Conservation (phyloP, 2,888 invertebrate species). For the Apamea monoglypha region DNA sequence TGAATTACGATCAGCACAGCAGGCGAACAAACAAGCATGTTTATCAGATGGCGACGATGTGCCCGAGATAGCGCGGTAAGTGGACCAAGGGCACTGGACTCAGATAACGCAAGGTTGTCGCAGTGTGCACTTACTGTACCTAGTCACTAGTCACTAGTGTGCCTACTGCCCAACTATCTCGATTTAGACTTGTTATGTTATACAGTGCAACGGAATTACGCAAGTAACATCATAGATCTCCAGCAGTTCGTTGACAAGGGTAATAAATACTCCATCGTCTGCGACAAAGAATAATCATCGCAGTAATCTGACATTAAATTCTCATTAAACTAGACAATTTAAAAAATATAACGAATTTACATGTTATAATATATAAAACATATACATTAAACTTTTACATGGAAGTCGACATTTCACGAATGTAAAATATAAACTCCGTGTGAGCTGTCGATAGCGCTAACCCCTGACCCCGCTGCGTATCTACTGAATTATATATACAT, state of each 20-base stretch:
- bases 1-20: conserved; percentile 63
- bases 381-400: conserved; percentile 27
- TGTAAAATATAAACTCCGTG: conserved; percentile 40
- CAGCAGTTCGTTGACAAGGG: conserved; percentile 11
- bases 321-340: conserved; percentile 16
- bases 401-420: conserved; percentile 42
- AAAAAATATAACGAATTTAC: conserved; percentile 18
- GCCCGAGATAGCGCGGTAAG: conserved; percentile 84
- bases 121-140: conserved; percentile 64
- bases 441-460: conserved; percentile 40
- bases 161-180: conserved; percentile 42
- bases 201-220: conserved; percentile 39
- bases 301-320: conserved; percentile 32
- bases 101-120: conserved; percentile 86
- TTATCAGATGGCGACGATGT: conserved; percentile 86
- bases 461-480: conserved; percentile 52
- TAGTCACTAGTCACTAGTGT: conserved; percentile 12
- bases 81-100: conserved; percentile 87
- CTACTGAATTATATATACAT: conserved; percentile 53
- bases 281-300: conserved; percentile 19
- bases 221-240: conserved; percentile 21
- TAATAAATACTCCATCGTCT: conserved; percentile 22
- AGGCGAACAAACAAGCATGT: conserved; percentile 73
- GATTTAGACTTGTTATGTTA: conserved; percentile 47
- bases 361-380: too few species aligned